These are phyloP conservation scores for Rousettus madagascariensis DNA, from an alignment of 2,797 vertebrate genomes.

Conservation along the genomic window DNA sequence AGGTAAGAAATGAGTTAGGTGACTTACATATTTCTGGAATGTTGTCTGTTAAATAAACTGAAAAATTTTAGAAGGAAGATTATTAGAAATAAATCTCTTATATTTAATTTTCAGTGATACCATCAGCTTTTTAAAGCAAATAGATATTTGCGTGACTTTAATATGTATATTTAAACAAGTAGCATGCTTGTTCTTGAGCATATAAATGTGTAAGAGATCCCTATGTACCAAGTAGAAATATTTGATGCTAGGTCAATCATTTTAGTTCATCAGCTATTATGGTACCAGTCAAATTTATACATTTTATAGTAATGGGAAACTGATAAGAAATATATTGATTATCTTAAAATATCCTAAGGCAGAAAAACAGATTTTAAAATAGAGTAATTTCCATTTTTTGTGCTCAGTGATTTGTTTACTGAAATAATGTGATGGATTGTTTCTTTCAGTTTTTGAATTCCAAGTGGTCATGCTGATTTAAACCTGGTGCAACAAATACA, in stretches of 20 bases:
- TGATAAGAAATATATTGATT: neutral
- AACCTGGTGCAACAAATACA: conserved; percentile 48
- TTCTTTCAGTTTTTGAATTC: conserved; percentile 52
- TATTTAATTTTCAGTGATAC: neutral
- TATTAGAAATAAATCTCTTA: neutral
- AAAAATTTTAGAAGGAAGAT: conserved; percentile 35
- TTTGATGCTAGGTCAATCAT: neutral
- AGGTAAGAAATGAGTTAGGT: conserved; percentile 15
- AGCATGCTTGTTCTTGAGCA: neutral
- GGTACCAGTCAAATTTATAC: neutral
- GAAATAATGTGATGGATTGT: neutral
- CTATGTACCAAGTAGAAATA: neutral
- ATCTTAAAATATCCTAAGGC: neutral
- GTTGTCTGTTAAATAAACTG: conserved; percentile 23
- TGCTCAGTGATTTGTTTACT: conserved; percentile 65
- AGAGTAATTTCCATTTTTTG: conserved; percentile 44
- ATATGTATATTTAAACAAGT: neutral
- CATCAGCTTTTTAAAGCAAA: neutral
- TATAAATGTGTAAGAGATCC: neutral
- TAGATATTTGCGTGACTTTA: neutral
- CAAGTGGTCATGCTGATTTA: neutral
- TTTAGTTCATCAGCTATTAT: neutral
- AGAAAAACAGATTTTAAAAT: neutral
- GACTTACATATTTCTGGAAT: conserved; percentile 35
- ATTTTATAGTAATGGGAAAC: neutral